Conservation (phyloP, 1,140 invertebrate genomes). For the Heliconius hewitsoni region DNA sequence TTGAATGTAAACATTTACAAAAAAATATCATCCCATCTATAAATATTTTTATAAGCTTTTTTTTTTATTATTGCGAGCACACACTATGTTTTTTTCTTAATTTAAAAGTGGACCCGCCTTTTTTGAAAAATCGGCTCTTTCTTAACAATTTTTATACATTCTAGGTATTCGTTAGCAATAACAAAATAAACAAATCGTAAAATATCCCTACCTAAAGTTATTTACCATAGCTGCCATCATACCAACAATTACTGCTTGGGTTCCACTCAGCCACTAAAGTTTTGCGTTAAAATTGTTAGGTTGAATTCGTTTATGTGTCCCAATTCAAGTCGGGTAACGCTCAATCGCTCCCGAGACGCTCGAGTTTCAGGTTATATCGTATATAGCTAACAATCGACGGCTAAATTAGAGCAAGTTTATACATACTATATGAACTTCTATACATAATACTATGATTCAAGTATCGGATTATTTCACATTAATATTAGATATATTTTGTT, state of each 20-base stretch:
- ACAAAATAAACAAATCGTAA: background rate
- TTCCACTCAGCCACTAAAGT: conserved; percentile 46
- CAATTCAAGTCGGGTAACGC: conserved; percentile 46
- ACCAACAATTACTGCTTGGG: conserved; percentile 35
- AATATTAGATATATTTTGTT: no score
- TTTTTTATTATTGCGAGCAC: no score
- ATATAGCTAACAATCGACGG: conserved; percentile 37
- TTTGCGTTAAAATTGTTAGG: conserved; percentile 67
- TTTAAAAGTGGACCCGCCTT: background rate
- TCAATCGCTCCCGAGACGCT: conserved; percentile 64
- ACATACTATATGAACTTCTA: background rate
- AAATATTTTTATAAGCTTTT: no score
- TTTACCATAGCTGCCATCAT: background rate
- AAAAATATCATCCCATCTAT: no score
- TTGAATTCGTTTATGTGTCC: conserved; percentile 67
- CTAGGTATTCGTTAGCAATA: background rate
- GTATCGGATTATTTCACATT: conserved; percentile 4
- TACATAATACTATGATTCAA: conserved; percentile 23
- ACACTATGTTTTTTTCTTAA: background rate
- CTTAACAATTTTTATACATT: background rate
- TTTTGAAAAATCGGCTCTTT: no score
- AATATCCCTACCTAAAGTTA: background rate
- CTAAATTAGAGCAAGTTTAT: conserved; percentile 37
- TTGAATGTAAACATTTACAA: no score
- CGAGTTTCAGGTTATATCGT: conserved; percentile 56